Base-by-base conservation (phyloP, 2,888 invertebrate genomes). In the Euphydryas editha region DNA sequence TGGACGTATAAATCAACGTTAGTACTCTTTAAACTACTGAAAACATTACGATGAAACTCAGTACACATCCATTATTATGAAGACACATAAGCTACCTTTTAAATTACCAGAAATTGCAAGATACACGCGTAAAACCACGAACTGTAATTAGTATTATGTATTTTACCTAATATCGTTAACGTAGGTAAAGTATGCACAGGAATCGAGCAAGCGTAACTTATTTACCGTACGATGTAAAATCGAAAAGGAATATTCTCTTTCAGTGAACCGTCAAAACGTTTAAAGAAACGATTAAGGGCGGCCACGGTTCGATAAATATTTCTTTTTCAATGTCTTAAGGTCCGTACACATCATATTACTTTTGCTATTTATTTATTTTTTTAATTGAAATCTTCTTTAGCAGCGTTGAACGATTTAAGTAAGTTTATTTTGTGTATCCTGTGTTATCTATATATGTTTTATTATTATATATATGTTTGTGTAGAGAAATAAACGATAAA, bases 221-320 rank as follows among this genome's bases (percentile, higher is more conserved):
- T 13, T 15, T 44, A 44, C 15, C 21, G 15, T 13, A 24, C 21
- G 13, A 11, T 21, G 49, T 51, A 51, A 24, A 51, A 51, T n/a
- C n/a, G 6, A 15, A 51, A 49, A 51, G 21, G 59, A 55, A 55
- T 55, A 15, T 56, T n/a, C 49, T 11, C 21, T 54, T 62, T 42
- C 51, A 65, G 44, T 46, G 39, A 47, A 30, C 64, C 64, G 54
- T 59, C 55, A 59, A 58, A 65, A 59, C 51, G 51, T 68, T 68
- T 65, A 65, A 62, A 68, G 44, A 37, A 64, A 63, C 56, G 62
- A 64, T 66, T 58, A 61, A 51, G 54, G 36, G 54, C 15, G 54
- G 54, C 44, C 36, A 36, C 58, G 63, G 63, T 54, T 51, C 58
- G 58, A 59, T 58, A 51, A 64, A 59, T 54, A 51, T 59, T 51